Evolutionary conservation across 2,113 vertebrate genomes (phyloP).

Genomic region (Gymnarchus niloticus): DNA sequence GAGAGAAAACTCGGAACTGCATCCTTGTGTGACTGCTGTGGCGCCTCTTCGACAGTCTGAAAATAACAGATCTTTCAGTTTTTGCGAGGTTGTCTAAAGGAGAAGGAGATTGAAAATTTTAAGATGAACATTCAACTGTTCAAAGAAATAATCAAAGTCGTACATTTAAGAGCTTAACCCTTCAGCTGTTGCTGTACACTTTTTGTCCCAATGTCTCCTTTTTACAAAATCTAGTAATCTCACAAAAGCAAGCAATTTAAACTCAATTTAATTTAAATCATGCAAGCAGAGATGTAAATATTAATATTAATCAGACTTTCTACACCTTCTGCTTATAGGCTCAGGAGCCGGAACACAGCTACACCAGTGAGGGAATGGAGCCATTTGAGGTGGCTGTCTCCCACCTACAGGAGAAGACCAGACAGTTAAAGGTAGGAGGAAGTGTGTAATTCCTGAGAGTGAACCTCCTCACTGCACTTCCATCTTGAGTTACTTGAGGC

Average conservation of each 20-base stretch:
- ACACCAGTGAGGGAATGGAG: slow-evolving; percentile 72
- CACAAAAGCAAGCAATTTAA: not conserved
- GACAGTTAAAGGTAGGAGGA: slow-evolving; percentile 69
- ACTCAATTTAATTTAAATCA: not conserved
- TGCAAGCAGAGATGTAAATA: not conserved
- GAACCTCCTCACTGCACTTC: not conserved
- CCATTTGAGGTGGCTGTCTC: slow-evolving; percentile 73
- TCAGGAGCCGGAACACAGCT: slow-evolving; percentile 66
- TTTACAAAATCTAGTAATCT: slow-evolving; percentile 5
- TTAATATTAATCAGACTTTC: not conserved
- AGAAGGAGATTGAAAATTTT: slow-evolving; percentile 24
- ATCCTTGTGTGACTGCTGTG: not conserved
- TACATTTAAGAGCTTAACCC: slow-evolving; percentile 27
- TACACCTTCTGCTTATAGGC: slow-evolving; percentile 50
- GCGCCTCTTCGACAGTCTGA: not conserved
- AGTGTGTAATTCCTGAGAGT: not conserved
- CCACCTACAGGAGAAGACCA: slow-evolving; percentile 72
- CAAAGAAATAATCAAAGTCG: slow-evolving; percentile 24
- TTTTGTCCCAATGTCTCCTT: slow-evolving; percentile 11
- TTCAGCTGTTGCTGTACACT: not conserved
- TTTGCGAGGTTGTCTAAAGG: not conserved
- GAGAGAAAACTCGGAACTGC: not conserved
- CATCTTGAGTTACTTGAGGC: not conserved
- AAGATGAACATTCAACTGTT: slow-evolving; percentile 13
- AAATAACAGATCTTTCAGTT: not conserved